Evolutionary conservation across 2,888 invertebrate genomes (phyloP).

Genomic region (Branchinecta sandiegonensis): DNA sequence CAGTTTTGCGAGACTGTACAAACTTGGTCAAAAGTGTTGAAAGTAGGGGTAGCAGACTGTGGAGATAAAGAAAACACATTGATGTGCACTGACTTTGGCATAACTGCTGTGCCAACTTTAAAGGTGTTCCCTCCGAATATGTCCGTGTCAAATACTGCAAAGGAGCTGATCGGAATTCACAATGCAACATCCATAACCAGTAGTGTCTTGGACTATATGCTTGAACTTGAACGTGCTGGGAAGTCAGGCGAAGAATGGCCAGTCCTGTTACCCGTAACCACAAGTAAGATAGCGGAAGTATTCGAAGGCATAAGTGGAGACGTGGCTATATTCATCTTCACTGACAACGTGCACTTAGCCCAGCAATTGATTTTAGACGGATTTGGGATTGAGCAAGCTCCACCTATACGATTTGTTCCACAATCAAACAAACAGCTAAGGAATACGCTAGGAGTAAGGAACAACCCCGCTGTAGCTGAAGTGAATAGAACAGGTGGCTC

Average conservation of each 20-base stretch:
- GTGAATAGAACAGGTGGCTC: not conserved
- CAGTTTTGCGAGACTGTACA: conserved; percentile 50
- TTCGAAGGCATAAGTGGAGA: not conserved
- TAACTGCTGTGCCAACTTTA: conserved; percentile 76
- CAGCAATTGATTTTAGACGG: not conserved
- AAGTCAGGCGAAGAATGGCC: conserved; percentile 47
- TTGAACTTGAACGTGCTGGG: conserved; percentile 47
- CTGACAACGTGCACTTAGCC: not conserved
- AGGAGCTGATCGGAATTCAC: conserved; percentile 41
- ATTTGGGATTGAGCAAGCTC: not conserved
- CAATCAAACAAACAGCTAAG: not conserved
- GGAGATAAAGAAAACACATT: conserved; percentile 65
- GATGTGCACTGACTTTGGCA: conserved; percentile 70
- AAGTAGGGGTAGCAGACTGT: conserved; percentile 70
- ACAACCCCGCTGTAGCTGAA: not conserved
- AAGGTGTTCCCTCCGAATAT: conserved; percentile 57
- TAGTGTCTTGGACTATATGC: conserved; percentile 43
- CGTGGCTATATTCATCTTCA: not conserved
- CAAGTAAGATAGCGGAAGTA: not conserved
- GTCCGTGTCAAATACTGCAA: conserved; percentile 46
- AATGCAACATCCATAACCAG: conserved; percentile 44
- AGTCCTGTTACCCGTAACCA: conserved; percentile 40
- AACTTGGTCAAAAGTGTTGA: conserved; percentile 57
- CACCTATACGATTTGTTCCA: conserved; percentile 12
- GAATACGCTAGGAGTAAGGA: not conserved